Conservation (phyloP, 2,797 vertebrate species). For the Pseudocheirus occidentalis region DNA sequence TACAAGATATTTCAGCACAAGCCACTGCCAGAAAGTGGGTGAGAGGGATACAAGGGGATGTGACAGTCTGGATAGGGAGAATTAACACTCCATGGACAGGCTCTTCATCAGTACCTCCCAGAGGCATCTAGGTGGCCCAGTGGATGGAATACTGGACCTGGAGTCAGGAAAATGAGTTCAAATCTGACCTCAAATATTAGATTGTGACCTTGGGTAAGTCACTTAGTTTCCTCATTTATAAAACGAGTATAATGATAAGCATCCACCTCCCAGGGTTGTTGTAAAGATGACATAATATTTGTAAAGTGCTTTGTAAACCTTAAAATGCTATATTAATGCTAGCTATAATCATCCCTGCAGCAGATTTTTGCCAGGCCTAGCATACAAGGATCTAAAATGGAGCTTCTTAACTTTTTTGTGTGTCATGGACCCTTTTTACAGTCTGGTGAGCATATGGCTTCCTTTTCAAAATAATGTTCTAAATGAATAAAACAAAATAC, state of each 20-base stretch:
- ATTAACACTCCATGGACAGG: accelerated
- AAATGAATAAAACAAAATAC: neutral
- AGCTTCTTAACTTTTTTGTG: neutral
- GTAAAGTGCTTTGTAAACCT: neutral
- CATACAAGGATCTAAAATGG: neutral
- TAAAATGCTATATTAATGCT: neutral
- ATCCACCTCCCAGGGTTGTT: neutral
- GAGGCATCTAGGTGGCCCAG: neutral
- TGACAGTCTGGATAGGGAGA: constrained; percentile 20
- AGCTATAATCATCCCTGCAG: neutral
- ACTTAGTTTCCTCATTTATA: neutral
- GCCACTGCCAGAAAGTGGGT: neutral
- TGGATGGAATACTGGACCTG: neutral
- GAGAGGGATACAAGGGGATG: constrained; percentile 65
- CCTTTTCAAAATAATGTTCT: neutral
- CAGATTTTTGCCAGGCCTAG: neutral
- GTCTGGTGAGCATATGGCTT: neutral
- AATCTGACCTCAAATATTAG: neutral
- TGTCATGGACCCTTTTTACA: too few species aligned
- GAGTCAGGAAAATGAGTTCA: neutral
- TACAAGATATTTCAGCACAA: constrained; percentile 63
- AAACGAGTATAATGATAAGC: neutral
- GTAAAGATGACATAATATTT: neutral
- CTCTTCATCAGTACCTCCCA: constrained; percentile 37
- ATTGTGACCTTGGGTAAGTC: neutral